A percentile compares a stretch with the other conserved stretches of the same genome.
Conservation (phyloP, 2,888 invertebrate species). For the Andrena fulva region DNA sequence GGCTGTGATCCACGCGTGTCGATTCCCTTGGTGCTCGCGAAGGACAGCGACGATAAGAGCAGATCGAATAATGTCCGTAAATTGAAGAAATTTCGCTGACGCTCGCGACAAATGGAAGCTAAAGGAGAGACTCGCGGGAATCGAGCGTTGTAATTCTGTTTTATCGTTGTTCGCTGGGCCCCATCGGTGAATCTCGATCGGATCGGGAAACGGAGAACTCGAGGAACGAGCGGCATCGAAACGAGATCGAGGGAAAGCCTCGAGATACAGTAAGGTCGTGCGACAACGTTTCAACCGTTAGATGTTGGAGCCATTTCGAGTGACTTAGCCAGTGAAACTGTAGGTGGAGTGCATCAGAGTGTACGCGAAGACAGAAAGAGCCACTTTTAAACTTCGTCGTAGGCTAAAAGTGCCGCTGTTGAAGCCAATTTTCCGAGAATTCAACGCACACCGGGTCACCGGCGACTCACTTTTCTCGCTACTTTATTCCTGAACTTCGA, state of each 20-base stretch:
- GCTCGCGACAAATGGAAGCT: neutral
- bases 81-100: neutral
- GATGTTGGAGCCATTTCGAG: neutral
- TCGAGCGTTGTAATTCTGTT: neutral
- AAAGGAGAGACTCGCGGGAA: neutral
- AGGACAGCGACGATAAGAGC: neutral
- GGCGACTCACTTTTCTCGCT: neutral
- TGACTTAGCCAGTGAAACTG: constrained; percentile 19
- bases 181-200: neutral
- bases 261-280: neutral
- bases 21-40: too few relatives aligned
- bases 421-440: constrained; percentile 19
- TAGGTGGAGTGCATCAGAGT: neutral
- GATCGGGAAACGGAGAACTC: neutral
- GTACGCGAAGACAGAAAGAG: constrained; percentile 8
- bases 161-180: neutral
- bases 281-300: neutral
- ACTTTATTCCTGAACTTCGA: constrained; percentile 1
- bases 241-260: neutral
- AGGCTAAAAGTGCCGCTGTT: neutral
- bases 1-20: neutral
- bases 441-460: neutral
- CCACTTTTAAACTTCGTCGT: constrained; percentile 39
- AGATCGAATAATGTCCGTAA: neutral
- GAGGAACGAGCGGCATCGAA: neutral